phyloP scores from a whole-genome alignment of 2,888 invertebrate genomes.

The Heteromurus nitidus region DNA sequence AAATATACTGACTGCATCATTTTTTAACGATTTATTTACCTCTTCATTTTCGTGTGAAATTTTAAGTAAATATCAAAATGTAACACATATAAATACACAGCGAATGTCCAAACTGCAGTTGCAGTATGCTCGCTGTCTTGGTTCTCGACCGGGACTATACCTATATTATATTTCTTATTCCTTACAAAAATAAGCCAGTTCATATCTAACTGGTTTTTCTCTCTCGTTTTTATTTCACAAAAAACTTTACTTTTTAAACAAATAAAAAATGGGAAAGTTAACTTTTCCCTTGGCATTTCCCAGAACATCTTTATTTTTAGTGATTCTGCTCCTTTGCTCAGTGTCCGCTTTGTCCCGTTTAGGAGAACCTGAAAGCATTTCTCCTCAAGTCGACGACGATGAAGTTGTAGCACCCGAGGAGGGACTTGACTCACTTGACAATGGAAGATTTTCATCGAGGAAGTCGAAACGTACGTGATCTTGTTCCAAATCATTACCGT shows the following conservation, averaged over 20 bases:
- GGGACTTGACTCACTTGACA: neutral
- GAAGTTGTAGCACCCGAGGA: neutral
- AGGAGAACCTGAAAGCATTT: neutral
- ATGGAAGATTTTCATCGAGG: neutral
- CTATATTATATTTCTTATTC: neutral
- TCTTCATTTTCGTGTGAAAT: neutral
- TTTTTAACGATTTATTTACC: neutral
- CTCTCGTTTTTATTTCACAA: neutral
- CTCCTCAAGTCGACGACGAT: neutral
- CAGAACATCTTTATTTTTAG: neutral
- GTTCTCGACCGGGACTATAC: neutral
- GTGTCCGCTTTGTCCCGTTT: neutral
- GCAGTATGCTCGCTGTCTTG: no score
- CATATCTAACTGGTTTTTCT: neutral
- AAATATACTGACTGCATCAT: neutral
- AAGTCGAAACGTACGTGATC: constrained; percentile 1
- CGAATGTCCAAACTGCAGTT: neutral
- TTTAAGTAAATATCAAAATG: constrained; percentile 19
- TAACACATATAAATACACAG: constrained; percentile 31
- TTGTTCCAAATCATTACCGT: neutral
- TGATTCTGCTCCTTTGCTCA: neutral
- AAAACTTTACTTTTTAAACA: neutral
- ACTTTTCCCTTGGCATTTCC: neutral
- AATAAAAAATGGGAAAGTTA: constrained; percentile 19
- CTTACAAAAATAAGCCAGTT: neutral